Conservation (phyloP, 2,888 invertebrate genomes). For the Harpagoxenus sublaevis region DNA sequence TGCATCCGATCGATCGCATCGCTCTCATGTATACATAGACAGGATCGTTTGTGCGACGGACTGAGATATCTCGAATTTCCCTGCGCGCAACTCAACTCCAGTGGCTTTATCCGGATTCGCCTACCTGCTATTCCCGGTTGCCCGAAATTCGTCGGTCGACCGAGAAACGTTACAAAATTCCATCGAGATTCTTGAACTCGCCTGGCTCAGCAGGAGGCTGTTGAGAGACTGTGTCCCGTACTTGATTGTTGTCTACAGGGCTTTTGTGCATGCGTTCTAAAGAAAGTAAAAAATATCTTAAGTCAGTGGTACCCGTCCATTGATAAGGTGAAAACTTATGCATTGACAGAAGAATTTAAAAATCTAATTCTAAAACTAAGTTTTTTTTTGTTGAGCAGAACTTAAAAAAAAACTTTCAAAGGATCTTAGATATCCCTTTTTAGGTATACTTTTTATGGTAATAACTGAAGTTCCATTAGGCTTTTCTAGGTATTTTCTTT, state of each 20-base stretch:
- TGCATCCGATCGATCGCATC: conserved; percentile 31
- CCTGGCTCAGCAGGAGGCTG: background rate
- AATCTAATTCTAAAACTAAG: background rate
- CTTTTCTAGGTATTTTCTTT: background rate
- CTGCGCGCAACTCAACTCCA: conserved; percentile 38
- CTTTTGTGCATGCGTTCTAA: conserved; percentile 12
- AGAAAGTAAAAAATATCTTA: background rate
- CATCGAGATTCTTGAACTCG: conserved; percentile 48
- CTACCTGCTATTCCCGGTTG: conserved; percentile 48
- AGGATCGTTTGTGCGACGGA: conserved; percentile 41
- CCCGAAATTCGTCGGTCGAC: conserved; percentile 53
- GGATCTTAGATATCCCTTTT: background rate
- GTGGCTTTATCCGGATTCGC: conserved; percentile 41
- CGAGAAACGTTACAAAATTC: conserved; percentile 57
- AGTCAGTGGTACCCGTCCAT: background rate
- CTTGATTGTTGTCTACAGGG: background rate
- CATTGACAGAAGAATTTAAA: too few species aligned
- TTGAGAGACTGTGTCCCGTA: background rate
- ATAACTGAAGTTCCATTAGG: background rate
- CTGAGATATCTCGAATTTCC: conserved; percentile 57
- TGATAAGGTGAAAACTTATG: background rate
- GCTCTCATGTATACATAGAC: conserved; percentile 4
- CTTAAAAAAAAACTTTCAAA: background rate
- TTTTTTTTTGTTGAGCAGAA: background rate
- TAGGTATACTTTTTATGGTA: background rate